These are phyloP conservation scores for Syngnathus typhle DNA, from an alignment of 2,113 vertebrate genomes.

Conservation along the genomic window DNA sequence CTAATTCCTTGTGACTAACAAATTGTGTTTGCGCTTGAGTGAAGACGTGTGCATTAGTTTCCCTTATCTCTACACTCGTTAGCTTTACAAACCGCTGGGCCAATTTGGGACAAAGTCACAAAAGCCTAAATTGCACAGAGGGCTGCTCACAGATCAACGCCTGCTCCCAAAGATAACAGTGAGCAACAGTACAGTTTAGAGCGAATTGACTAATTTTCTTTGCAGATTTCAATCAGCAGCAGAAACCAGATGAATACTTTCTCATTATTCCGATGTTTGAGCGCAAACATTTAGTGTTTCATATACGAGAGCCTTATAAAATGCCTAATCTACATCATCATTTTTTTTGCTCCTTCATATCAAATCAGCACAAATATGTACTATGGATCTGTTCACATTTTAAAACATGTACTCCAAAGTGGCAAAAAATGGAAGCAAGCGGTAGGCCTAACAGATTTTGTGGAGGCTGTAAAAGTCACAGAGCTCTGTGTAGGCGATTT, in stretches of 20 bases:
- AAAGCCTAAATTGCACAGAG: constrained; percentile 6
- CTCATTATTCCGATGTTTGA: too few relatives aligned
- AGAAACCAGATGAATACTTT: not conserved
- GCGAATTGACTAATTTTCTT: not conserved
- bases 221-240: not conserved
- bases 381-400: not conserved
- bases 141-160: constrained; percentile 1
- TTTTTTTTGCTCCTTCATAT: not conserved
- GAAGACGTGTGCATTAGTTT: constrained; percentile 26
- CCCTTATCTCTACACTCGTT: constrained; percentile 6
- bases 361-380: not conserved
- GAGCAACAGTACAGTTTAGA: not conserved
- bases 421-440: not conserved
- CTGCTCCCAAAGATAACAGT: not conserved
- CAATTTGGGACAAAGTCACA: constrained; percentile 6
- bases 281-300: not conserved
- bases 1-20: constrained; percentile 33
- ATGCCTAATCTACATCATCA: not conserved
- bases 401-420: not conserved
- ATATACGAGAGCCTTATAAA: not conserved
- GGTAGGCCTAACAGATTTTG: constrained; percentile 4
- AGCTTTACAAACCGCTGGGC: constrained; percentile 6
- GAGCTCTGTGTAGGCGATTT: constrained; percentile 5
- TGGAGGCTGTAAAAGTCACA: constrained; percentile 7
- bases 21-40: constrained; percentile 14